Percentiles rank a stretch among this genome's conserved stretches.
These are phyloP conservation scores for Erannis defoliaria DNA, from an alignment of 2,888 invertebrate genomes.

Conservation along the genomic window DNA sequence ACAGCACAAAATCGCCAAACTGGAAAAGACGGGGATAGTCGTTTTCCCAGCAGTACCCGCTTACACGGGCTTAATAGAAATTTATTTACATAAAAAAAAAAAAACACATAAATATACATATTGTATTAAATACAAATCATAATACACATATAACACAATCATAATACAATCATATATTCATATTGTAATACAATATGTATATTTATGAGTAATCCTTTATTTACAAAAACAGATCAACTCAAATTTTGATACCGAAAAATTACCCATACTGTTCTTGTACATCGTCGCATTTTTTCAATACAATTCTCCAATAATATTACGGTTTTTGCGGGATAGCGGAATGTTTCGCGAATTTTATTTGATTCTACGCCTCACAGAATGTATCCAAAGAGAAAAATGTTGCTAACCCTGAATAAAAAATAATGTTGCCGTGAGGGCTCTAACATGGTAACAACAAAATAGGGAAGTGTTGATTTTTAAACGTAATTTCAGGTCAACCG, in stretches of 20 bases:
- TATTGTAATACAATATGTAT: too few relatives aligned
- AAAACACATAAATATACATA: too few relatives aligned
- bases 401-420: constrained; percentile 9
- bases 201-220: too few relatives aligned
- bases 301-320: constrained; percentile 25
- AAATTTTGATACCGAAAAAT: not conserved
- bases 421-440: not conserved
- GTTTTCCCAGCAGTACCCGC: too few relatives aligned
- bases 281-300: constrained; percentile 16
- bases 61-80: too few relatives aligned
- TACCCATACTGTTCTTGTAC: not conserved
- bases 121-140: too few relatives aligned
- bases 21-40: too few relatives aligned
- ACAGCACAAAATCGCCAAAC: too few relatives aligned
- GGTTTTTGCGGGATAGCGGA: constrained; percentile 23
- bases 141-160: too few relatives aligned
- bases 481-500: not conserved
- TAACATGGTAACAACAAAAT: not conserved
- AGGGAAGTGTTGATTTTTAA: constrained; percentile 10
- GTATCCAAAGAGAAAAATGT: constrained; percentile 7
- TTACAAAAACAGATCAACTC: not conserved
- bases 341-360: constrained; percentile 27
- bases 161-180: too few relatives aligned
- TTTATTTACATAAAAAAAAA: too few relatives aligned
- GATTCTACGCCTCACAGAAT: constrained; percentile 25